These are phyloP conservation scores for Scomberomorus guttatus DNA, from an alignment of 2,797 vertebrate species.

Conservation along the genomic window DNA sequence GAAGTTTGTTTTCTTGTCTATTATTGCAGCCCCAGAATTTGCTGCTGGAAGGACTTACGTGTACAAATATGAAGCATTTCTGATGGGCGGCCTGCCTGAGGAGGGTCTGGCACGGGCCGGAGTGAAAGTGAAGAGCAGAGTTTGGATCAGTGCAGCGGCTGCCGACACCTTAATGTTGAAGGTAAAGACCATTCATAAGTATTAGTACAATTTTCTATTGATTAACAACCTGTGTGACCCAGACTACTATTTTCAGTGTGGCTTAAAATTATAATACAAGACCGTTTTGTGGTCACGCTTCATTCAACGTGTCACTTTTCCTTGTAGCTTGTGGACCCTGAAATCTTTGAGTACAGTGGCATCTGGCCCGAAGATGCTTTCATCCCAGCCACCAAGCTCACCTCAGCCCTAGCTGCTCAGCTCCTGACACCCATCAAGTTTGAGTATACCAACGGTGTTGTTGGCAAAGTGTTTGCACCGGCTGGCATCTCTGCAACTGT, in stretches of 20 bases:
- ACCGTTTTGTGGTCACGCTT: neutral
- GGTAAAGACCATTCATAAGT: constrained; percentile 71
- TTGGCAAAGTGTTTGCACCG: constrained; percentile 82
- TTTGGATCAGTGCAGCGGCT: constrained; percentile 80
- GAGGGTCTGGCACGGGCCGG: constrained; percentile 85
- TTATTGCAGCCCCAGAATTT: constrained; percentile 81
- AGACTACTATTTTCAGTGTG: neutral
- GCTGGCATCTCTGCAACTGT: constrained; percentile 73
- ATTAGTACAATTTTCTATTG: neutral
- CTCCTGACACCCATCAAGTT: constrained; percentile 85
- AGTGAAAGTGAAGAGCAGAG: constrained; percentile 86
- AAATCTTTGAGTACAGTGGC: constrained; percentile 86
- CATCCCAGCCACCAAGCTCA: constrained; percentile 82
- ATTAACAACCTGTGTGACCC: neutral
- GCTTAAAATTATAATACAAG: neutral
- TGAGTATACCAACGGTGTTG: constrained; percentile 83
- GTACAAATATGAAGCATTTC: constrained; percentile 84
- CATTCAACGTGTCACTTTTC: constrained; percentile 20
- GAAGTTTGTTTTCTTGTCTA: neutral
- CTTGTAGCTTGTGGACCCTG: constrained; percentile 79
- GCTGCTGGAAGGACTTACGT: constrained; percentile 75
- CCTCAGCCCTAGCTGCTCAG: constrained; percentile 78
- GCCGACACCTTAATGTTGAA: constrained; percentile 82
- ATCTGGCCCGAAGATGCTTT: constrained; percentile 84
- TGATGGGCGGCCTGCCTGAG: constrained; percentile 84